Evolutionary conservation across 2,797 vertebrate species (phyloP).

Genomic region (Sebastes ruberrimus): DNA sequence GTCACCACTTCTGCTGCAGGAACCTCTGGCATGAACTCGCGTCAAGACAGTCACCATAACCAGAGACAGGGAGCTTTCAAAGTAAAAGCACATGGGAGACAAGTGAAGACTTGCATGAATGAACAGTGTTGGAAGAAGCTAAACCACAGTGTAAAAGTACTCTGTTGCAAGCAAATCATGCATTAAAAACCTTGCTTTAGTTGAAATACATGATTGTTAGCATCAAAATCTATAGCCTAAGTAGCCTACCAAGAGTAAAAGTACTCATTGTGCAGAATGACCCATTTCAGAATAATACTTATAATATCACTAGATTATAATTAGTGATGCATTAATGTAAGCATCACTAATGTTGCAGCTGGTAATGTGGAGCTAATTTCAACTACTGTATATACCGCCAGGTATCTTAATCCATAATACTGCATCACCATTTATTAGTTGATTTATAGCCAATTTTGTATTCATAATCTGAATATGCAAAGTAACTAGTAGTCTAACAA

Average conservation of each 20-base stretch:
- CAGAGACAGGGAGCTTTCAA: slow-evolving; percentile 1
- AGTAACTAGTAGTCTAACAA: background rate
- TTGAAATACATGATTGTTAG: background rate
- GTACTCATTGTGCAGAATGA: too few relatives aligned
- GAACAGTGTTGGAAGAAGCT: background rate
- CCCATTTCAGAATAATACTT: background rate
- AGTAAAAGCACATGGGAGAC: slow-evolving; percentile 22
- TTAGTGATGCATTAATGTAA: background rate
- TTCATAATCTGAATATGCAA: background rate
- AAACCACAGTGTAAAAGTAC: background rate
- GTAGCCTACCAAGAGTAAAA: too few relatives aligned
- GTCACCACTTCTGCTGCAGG: slow-evolving; percentile 57
- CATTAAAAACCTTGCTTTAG: background rate
- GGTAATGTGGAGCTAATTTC: too few relatives aligned
- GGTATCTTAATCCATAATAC: too few relatives aligned
- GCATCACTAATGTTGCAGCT: background rate
- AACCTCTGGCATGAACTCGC: background rate
- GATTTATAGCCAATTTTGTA: background rate
- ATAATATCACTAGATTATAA: background rate
- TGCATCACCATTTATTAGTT: too few relatives aligned
- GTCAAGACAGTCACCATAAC: background rate
- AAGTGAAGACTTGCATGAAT: background rate
- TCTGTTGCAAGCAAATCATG: background rate
- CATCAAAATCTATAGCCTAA: background rate
- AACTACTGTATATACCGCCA: too few relatives aligned